Conservation (phyloP, 2,888 invertebrate genomes). For the Penaeus monodon region DNA sequence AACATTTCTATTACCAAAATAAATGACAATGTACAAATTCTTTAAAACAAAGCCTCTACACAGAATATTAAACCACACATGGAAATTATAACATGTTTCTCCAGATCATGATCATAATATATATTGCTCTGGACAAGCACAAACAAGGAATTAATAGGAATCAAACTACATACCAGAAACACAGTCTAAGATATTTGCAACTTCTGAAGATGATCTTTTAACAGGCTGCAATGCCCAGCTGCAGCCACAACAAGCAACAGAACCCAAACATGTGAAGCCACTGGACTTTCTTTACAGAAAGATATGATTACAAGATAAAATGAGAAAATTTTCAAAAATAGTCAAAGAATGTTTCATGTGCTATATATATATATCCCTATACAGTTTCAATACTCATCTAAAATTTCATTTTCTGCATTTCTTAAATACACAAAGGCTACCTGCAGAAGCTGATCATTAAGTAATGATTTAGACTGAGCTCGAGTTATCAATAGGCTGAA, state of each 20-base stretch:
- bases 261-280: conserved; percentile 6
- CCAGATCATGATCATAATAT: no score
- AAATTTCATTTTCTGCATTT: no score
- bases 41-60: no score
- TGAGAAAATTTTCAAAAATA: neutral
- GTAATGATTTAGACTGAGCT: conserved; percentile 3
- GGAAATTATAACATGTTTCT: no score
- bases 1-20: no score
- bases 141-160: no score
- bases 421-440: neutral
- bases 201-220: neutral
- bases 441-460: conserved; percentile 20
- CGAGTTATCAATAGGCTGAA: conserved; percentile 25
- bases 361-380: no score
- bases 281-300: neutral
- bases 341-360: neutral
- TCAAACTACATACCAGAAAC: conserved; percentile 17
- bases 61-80: no score
- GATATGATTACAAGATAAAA: conserved; percentile 1
- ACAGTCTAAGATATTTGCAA: neutral
- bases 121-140: no score
- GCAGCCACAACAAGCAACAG: conserved; percentile 28
- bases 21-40: no score
- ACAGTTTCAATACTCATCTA: no score
- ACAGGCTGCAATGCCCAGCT: conserved; percentile 14